Conservation (phyloP, 2,113 vertebrate genomes). For the Psophia crepitans region DNA sequence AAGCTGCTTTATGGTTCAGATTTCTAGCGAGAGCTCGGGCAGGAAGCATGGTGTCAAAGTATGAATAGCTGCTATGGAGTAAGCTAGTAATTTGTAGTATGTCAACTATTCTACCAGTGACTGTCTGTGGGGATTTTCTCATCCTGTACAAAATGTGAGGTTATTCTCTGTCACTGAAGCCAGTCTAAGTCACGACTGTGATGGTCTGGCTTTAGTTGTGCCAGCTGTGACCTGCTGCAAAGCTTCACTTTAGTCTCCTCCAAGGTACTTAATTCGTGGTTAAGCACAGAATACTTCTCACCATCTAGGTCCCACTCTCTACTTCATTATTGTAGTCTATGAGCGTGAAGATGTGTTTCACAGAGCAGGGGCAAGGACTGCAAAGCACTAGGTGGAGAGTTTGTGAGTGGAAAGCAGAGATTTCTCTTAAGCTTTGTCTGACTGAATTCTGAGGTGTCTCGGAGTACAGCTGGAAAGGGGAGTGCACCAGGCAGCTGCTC, state of each 20-base stretch:
- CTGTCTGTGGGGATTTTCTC: neutral
- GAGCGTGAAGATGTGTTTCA: neutral
- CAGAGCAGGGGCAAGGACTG: neutral
- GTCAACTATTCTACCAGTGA: neutral
- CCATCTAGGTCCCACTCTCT: neutral
- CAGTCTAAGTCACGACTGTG: neutral
- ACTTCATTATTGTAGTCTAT: neutral
- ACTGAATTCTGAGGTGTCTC: neutral
- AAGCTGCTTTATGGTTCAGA: constrained; percentile 30
- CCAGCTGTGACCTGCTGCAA: neutral
- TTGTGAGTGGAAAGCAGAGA: neutral
- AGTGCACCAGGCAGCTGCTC: fast-evolving
- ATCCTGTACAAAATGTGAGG: neutral
- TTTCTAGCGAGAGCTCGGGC: neutral
- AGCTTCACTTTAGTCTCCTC: neutral
- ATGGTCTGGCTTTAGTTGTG: neutral
- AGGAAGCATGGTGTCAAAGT: neutral
- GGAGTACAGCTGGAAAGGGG: neutral
- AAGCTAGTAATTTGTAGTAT: neutral
- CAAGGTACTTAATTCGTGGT: neutral
- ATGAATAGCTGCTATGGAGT: constrained; percentile 4
- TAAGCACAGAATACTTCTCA: neutral
- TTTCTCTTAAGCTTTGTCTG: neutral
- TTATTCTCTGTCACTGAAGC: neutral
- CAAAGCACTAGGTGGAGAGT: neutral